phyloP scores from a whole-genome alignment of 92 coral and sea anemone genomes.

The Epizoanthus fatuus region DNA sequence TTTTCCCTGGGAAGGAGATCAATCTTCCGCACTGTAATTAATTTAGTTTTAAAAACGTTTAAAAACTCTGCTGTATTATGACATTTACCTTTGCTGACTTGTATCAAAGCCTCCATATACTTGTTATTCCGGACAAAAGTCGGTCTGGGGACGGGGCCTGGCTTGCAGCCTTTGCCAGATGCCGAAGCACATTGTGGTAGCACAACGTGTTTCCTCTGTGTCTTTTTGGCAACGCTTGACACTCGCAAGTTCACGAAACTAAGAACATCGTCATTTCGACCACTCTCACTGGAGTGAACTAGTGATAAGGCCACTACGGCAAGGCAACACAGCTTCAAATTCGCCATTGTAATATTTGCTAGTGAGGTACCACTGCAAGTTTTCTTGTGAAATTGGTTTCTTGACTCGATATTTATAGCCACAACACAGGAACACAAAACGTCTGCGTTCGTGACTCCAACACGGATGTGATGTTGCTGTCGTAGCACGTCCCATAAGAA shows the following conservation, averaged over 20 bases:
- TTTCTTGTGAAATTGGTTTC: too few relatives aligned
- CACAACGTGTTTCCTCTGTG: neutral
- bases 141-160: neutral
- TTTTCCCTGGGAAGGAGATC: too few relatives aligned
- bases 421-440: too few relatives aligned
- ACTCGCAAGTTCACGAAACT: conserved; percentile 22
- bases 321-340: neutral
- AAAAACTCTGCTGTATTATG: too few relatives aligned
- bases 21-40: too few relatives aligned
- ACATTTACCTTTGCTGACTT: conserved; percentile 55
- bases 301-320: neutral
- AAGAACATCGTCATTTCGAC: conserved; percentile 19
- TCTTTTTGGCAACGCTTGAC: conserved; percentile 6
- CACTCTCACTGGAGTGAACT: neutral
- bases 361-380: too few relatives aligned
- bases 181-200: too few relatives aligned
- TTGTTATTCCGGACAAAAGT: conserved; percentile 44
- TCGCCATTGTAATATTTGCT: neutral
- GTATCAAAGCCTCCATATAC: conserved; percentile 51
- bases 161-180: neutral
- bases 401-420: too few relatives aligned
- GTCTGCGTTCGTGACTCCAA: too few relatives aligned
- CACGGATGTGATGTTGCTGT: too few relatives aligned
- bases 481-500: too few relatives aligned
- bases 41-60: too few relatives aligned